Base-by-base conservation (phyloP, 2,797 vertebrate species). In the Tinamus major region DNA sequence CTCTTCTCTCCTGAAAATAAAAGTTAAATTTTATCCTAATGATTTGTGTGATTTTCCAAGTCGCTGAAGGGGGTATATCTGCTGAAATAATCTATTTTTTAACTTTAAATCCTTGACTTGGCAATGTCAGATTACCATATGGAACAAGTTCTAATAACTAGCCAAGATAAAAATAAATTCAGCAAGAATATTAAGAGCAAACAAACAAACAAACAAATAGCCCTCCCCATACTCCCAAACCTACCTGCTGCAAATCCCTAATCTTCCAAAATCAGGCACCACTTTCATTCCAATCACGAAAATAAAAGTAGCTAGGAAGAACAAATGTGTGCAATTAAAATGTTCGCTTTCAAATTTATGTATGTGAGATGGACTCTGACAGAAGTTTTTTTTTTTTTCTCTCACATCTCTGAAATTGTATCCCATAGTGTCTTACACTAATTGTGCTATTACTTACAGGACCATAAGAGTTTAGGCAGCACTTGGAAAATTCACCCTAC, bases 161-260 rank as follows among this genome's bases (percentile, higher is more conserved):
- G 95, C 94, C 94, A 96, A 96, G 89, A 92, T 95, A 95, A 71
- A 96, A 96, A 96, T 96, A 96, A 93, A 93, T 95, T 53, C 83
- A 94, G 78, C 11, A 23, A 94, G 95, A 95, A 92, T 83, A 91
- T 90, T 94, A 92, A 71, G n/a, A 90, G 61, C 10, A 48, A 90
- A 95, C 89, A 94, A 87, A 1, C 89, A 94, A 87, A 1, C 24
- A 51, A 51, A 51, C 49, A 26, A 51, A 51, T 51, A 51, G 24
- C 24, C 24, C 49, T 21, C 49, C 13, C 41, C 41, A 15, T 13
- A 42, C 41, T 42, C 49, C 49, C 13, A 51, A 51, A 51, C 44
- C 44, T 51, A 24, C 49, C 24, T 12, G 6, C 13, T 23, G 6
- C 21, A 24, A 92, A 91, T 84, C 48, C 68, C 85, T 77, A 58